Evolutionary conservation across 2,113 vertebrate genomes (phyloP).

Genomic region (Saguinus midas): DNA sequence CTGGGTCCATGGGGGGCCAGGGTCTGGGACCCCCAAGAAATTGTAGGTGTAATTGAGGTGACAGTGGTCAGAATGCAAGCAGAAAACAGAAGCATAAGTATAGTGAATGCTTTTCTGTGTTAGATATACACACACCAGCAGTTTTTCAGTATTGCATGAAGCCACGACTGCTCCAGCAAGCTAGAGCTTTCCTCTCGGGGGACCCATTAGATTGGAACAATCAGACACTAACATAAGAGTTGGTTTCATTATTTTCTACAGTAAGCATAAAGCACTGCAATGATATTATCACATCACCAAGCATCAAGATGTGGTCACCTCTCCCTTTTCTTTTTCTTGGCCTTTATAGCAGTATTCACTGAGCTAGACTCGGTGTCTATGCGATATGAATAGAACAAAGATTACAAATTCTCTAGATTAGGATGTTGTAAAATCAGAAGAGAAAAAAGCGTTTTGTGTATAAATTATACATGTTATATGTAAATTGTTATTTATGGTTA

Average conservation of each 20-base stretch:
- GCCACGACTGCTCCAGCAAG: background rate
- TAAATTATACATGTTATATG: background rate
- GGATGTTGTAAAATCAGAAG: background rate
- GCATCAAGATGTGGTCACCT: background rate
- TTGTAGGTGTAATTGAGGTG: background rate
- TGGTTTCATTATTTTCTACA: background rate
- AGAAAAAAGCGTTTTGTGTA: background rate
- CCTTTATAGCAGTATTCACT: background rate
- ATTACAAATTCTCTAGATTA: background rate
- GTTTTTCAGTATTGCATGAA: background rate
- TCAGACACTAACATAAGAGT: background rate
- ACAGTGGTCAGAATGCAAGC: background rate
- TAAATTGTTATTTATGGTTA: background rate
- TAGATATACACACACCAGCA: fast-evolving
- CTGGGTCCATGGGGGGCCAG: background rate
- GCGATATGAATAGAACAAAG: no score
- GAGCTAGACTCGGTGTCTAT: background rate
- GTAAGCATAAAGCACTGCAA: background rate
- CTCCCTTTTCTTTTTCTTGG: background rate
- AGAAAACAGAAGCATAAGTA: fast-evolving
- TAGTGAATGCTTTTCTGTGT: fast-evolving
- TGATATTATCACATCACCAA: no score
- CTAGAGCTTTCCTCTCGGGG: background rate
- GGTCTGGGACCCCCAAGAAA: background rate
- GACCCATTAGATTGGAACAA: background rate